Evolutionary conservation across 1,140 invertebrate species (phyloP), one percentile per base, ranked within the genome.

Genomic region (Neodiprion virginianus): DNA sequence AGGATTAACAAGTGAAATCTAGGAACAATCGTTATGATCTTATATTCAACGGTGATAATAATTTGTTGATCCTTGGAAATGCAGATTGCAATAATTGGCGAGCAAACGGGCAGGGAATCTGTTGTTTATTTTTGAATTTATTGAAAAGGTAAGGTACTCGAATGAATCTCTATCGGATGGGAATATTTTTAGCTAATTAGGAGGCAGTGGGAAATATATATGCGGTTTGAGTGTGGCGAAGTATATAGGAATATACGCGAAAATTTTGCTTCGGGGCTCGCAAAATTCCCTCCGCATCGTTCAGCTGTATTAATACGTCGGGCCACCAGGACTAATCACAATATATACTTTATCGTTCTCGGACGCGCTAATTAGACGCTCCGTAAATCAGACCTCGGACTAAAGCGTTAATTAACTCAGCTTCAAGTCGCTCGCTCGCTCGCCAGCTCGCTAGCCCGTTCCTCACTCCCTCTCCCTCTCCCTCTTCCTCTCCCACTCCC

Each of bases 341-440:
- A 61, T 61, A 61, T 61, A 61, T 61, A 61, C 53, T 61, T 61
- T 61, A 61, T 61, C 53, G 53, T 61, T 61, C 53, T 61, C 53
- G 53, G 53, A 61, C 53, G 53, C 53, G 53, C 53, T 61, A 61
- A 61, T 61, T 61, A 61, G 53, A 61, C 53, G 53, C 53, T 61
- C 53, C 53, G 53, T 61, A 61, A 61, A 61, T 61, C 53, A 61
- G 53, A 61, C 53, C 53, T 61, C 53, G 53, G 53, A 61, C 53
- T 61, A 61, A 61, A 61, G 53, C 53, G 53, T 61, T 61, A 61
- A 61, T 61, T 61, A 61, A 61, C 53, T 61, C 53, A 61, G 53
- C 53, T 61, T 61, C 53, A 9, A 61, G 53, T 61, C 53, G 53
- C 53, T 61, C 53, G 53, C 53, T 61, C 53, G 53, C 53, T 17